Evolutionary conservation across 2,888 invertebrate genomes (phyloP), one percentile per base, ranked within the genome.

Genomic region (Tricholauxania praeusta): DNA sequence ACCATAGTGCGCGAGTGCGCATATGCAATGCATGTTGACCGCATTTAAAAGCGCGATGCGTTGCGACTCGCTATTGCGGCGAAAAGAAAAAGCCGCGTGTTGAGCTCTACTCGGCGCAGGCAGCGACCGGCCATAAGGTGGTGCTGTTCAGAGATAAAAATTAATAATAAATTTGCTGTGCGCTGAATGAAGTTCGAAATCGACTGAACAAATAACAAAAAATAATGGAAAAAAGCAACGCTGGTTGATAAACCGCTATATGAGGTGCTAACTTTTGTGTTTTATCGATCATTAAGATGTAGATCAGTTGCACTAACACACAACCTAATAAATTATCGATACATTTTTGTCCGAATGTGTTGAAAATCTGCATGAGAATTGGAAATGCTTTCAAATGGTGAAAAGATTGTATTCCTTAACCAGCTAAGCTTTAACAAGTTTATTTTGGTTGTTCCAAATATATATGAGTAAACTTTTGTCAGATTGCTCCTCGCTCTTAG

Each of bases 121-220:
- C 53, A 71, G 62, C 63, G 63, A 28, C 28, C 28, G 28, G 28
- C 28, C 28, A 28, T 3, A 28, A 28, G 28, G 28, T 28, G 28
- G 28, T 28, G 71, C 32, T 15, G 55, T 17, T 48, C 63, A 47
- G 47, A 71, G 62, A 63, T 62, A 64, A 48, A 65, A 65, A 71
- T 71, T 71, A 64, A 64, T 57, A 55, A 71, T 71, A 64, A 71
- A 71, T 65, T 71, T 17, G 57, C 17, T 32, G 15, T 17, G 10
- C 10, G 39, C 39, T 39, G 39, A 39, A 10, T 39, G 39, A 39
- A 39, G 39, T 10, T 39, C 39, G 39, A 28, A 28, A 28, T 28
- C 28, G 28, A 28, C 28, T 2, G 28, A 28, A 28, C 4, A 28
- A 28, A 28, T 28, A 28, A n/a, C n/a, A 28, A 28, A 28, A 4